Base-by-base conservation (phyloP, 2,797 vertebrate genomes). In the Choloepus didactylus region DNA sequence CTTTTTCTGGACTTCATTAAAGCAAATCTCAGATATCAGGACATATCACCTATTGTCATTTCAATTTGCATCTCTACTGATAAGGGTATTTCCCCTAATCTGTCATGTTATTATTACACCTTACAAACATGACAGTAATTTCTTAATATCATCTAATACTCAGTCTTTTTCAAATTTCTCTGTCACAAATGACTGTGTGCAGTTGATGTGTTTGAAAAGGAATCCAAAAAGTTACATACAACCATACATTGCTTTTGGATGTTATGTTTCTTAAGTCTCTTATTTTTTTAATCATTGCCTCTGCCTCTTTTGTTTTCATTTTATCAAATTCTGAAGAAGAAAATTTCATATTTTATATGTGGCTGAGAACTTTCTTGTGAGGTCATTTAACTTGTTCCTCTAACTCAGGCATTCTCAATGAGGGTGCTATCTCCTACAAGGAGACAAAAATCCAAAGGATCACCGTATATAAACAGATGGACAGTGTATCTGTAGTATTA, bases 81-180 rank as follows among this genome's bases (percentile, higher is more conserved):
- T 11, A 77, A 91, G 11, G 46, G n/a, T 3, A 72, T 79, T 82
- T 79, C 70, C 49, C 41, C 29, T 81, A 89, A 90, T 59, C 23
- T 38, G 62, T 90, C 11, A 54, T 70, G 35, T 73, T 21, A 62
- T 82, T 44, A 64, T 81, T 23, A 70, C 12, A 86, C 11, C 23
- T 72, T n/a, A 88, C 3, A 72, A 75, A 95, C 92, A 69, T 88
- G 21, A 66, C 6, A 82, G 54, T 67, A 27, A 66, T 82, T 93
- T 73, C 9, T 70, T 41, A 79, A 35, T 69, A 44, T 27, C 27
- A 75, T 60, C 16, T 70, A 95, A 62, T 81, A 91, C 0, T 85
- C 9, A 76, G 44, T 51, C 23, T 4, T 84, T 75, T 89, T 90
- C 8, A 92, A 44, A 89, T 90, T 44, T 62, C 9, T 25, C 14